Evolutionary conservation across 2,797 vertebrate genomes (phyloP), one percentile per base, ranked within the genome.

Genomic region (Vultur gryphus): DNA sequence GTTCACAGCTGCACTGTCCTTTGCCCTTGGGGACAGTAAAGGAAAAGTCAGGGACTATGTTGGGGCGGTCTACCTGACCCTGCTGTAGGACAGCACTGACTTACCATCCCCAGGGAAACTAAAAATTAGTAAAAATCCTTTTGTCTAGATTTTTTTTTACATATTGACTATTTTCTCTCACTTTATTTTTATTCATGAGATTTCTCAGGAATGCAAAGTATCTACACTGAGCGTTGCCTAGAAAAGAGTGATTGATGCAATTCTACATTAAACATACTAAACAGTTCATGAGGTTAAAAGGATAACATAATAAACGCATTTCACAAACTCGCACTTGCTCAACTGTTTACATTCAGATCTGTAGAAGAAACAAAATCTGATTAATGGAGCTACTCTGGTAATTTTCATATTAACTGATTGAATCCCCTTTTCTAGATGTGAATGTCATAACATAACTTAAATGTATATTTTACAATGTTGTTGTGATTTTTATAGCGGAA

Each of bases 231-330:
- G 26, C 18, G 24, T 65, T 87, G 71, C 44, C 61, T 81, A 41
- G 49, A 78, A 84, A 73, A 78, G 37, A 94, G 37, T 91, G 89
- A 97, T 92, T 71, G 71, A 93, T 95, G 71, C 25, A 93, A 49
- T 94, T 94, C 71, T 69, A 48, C 23, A 44, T 83, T 67, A 95
- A 92, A 91, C 90, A 93, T 59, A 89, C 76, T 64, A 70, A 89
- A 88, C 11, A 85, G 78, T 81, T 93, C 92, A 86, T 58, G 52
- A 88, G 95, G 91, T 96, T 97, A 97, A 96, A 94, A 96, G 91
- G 84, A 92, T 95, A 96, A 76, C 55, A 96, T 92, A 96, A 96
- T 94, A 97, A 97, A 96, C 76, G 62, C 78, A 89, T 95, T 96
- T 96, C 91, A 89, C 78, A 92, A 96, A 92, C 84, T 88, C 4